Base-by-base conservation (phyloP, 2,113 vertebrate species). In the Megaleporinus macrocephalus region DNA sequence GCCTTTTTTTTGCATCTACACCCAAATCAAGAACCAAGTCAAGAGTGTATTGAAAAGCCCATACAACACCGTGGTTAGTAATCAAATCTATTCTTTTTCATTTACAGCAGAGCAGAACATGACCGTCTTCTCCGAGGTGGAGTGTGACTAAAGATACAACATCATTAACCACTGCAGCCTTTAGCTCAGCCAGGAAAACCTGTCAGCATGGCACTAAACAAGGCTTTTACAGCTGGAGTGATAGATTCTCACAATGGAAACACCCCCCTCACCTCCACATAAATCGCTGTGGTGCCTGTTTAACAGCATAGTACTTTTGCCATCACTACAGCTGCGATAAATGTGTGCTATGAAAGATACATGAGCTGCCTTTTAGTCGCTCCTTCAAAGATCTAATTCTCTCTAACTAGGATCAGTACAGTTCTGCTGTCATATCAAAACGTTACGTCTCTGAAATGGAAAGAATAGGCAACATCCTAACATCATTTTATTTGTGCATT, bases 131-230 rank as follows among this genome's bases (percentile, higher is more conserved):
- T 57, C 12, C 12, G 59, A 5, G 57, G 26, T 36, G 73, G 55
- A 49, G 47, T n/a, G 20, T 4, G 33, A 44, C 69, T 27, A 26
- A 51, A 76, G 55, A 51, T 76, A 36, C 11, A 59, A 59, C 55
- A 12, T 61, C 29, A 41, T n/a, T 33, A 75, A n/a, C 16, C 16
- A 66, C 41, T 61, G 4, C n/a, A 74, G 18, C 49, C 47, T 76
- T 76, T 61, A 49, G 30, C 80, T 69, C 20, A 36, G 22, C 66
- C 80, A 75, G 72, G 62, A 68, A 81, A 81, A 33, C 49, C 49
- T 41, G 63, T n/a, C 55, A 44, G 12, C 53, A 51, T 33, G 36
- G 57, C 12, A 49, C 41, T 30, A 65, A 73, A 62, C 24, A 29
- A 80, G 15, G 29, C 27, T 65, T 33, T 73, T 72, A 63, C 4